Base-by-base conservation (phyloP, 1,140 invertebrate genomes). In the Bombus haemorrhoidalis region DNA sequence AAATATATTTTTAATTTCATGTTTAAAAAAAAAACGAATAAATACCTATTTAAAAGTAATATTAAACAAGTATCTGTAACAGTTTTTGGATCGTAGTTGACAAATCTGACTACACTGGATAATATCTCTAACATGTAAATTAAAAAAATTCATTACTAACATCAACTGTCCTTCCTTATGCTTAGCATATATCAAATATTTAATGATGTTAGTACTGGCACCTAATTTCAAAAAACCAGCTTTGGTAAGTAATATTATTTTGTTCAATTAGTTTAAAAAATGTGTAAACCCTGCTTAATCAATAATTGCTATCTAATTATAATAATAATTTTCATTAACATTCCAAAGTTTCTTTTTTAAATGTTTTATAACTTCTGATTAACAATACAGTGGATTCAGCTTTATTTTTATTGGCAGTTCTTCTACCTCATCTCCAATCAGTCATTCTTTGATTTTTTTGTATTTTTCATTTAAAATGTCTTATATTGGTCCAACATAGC, bases 401-500 rank as follows among this genome's bases (percentile, higher is more conserved):
- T 81, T 86, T 83, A 86, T 43, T 75, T 62, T 86, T 82, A 80
- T 81, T 91, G 90, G 91, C 91, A 92, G 91, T 93, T 90, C 84
- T 86, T 84, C 85, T 88, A 87, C 75, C 86, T 92, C 59, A 79
- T 89, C 81, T 88, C 89, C 90, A 91, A 93, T 92, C 92, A 91
- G 90, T 92, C 90, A 74, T 89, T 77, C 85, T 78, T 87, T 86
- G 47, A 91, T 90, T 75, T 66, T 66, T 73, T 71, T 81, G 18
- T 78, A 41, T 81, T 73, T 73, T 80, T 72, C 25, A 0, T 90
- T 84, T 87, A 88, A 83, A 91, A 91, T 79, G 86, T 74, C 77
- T 85, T 72, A 59, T 85, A 91, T 93, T 93, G 92, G 92, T 93
- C 92, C 91, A 84, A 91, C 88, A 91, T 90, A 92, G 75, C 88